Evolutionary conservation across 1,140 invertebrate genomes (phyloP).

Genomic region (Temnothorax longispinosus): DNA sequence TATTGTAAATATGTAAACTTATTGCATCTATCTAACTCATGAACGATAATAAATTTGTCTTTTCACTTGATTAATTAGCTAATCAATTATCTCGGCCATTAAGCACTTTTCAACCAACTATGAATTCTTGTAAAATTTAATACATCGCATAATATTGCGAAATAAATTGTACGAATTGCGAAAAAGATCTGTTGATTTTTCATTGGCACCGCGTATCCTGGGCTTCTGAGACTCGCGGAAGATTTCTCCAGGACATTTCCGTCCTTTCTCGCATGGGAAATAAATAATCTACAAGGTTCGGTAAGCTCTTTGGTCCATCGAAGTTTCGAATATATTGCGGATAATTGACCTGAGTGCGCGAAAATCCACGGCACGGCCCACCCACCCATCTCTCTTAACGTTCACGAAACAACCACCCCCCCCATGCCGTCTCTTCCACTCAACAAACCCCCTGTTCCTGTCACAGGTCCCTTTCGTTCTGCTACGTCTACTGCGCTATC

Average conservation of each 20-base stretch:
- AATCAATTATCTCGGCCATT: background rate
- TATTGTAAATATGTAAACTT: background rate
- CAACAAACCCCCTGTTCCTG: background rate
- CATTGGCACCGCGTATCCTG: slow-evolving; percentile 4
- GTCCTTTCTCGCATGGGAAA: background rate
- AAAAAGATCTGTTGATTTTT: slow-evolving; percentile 2
- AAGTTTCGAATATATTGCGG: slow-evolving; percentile 66
- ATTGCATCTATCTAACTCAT: background rate
- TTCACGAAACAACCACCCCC: slow-evolving; percentile 20
- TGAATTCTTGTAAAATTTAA: slow-evolving; percentile 16
- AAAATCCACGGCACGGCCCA: slow-evolving; percentile 69
- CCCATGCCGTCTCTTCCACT: background rate
- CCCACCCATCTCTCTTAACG: slow-evolving; percentile 17
- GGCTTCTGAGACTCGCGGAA: slow-evolving; percentile 4
- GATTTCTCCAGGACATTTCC: slow-evolving; percentile 22
- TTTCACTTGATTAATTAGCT: background rate
- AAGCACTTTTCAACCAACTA: background rate
- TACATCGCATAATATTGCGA: background rate
- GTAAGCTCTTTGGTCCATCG: slow-evolving; percentile 72
- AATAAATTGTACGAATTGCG: background rate
- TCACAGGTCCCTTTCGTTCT: background rate
- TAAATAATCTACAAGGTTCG: slow-evolving; percentile 40
- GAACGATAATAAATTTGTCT: background rate
- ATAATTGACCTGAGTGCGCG: slow-evolving; percentile 73
- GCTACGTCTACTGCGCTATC: slow-evolving; percentile 57